Evolutionary conservation across 2,113 vertebrate species (phyloP).

Genomic region (Numida meleagris): DNA sequence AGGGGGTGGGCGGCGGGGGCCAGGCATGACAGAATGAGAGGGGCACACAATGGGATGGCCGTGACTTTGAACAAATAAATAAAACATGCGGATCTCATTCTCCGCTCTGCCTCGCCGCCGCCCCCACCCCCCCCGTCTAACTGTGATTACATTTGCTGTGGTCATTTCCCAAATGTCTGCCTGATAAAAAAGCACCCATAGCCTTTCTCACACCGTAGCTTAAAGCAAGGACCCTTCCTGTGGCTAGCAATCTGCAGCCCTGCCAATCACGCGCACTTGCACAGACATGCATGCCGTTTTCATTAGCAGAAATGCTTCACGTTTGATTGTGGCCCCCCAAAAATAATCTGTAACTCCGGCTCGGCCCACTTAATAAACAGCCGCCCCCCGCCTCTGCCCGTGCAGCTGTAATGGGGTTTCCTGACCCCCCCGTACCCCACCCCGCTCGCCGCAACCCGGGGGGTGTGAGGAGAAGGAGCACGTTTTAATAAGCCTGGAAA

Average conservation of each 20-base stretch:
- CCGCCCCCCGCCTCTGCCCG: background rate
- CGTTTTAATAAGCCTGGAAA: conserved; percentile 77
- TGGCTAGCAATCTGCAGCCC: conserved; percentile 64
- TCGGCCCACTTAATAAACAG: conserved; percentile 63
- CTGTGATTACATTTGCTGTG: conserved; percentile 80
- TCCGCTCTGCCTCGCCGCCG: conserved; percentile 35
- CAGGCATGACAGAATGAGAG: conserved; percentile 65
- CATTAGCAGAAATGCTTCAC: conserved; percentile 62
- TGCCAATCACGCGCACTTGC: conserved; percentile 67
- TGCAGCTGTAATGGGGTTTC: conserved; percentile 54
- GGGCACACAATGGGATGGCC: conserved; percentile 80
- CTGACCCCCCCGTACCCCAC: conserved; percentile 3
- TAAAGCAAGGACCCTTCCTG: conserved; percentile 71
- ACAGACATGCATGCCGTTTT: conserved; percentile 64
- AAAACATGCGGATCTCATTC: conserved; percentile 79
- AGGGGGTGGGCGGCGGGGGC: conserved; percentile 68
- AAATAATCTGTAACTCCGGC: conserved; percentile 5
- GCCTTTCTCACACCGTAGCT: conserved; percentile 61
- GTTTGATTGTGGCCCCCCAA: conserved; percentile 21
- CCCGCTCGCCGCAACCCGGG: conserved; percentile 39
- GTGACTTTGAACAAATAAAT: conserved; percentile 83
- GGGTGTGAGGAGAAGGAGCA: conserved; percentile 37
- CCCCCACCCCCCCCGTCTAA: conserved; percentile 46
- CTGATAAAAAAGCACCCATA: conserved; percentile 53
- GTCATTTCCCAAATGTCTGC: conserved; percentile 82